Base-by-base conservation (phyloP, 1,140 invertebrate genomes). In the Sinonovacula constricta region DNA sequence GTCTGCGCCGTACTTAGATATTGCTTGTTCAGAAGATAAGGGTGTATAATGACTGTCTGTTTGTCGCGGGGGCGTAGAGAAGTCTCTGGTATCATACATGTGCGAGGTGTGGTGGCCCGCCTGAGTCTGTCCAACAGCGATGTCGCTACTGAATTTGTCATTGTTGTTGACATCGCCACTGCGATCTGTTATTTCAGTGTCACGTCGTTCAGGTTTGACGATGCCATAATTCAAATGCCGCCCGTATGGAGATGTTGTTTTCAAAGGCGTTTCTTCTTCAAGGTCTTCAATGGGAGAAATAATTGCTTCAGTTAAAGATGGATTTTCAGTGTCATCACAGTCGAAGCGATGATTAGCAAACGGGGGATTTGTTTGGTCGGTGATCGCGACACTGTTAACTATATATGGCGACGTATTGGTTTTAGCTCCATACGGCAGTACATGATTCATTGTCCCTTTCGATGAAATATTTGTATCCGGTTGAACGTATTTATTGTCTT, bases 261-360 rank as follows among this genome's bases (percentile, higher is more conserved):
- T 45, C 39, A 45, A 18, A 45, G 39, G 28, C 10, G 24, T 53
- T 14, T 76, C 72, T 18, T 76, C 72, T 14, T 76, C 72, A 3
- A 26, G 49, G 26, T 76, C 72, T 49, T 76, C 72, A 56, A 76
- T 76, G 15, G 72, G 72, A 26, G 72, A 76, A 33, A 76, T 76
- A 31, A 76, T 56, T 28, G 72, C 65, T 28, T 76, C 72, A 30
- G 72, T 59, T 2, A 74, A 28, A 5, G 71, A 60, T 24, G 31
- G 22, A 34, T 65, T 74, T 24, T 63, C 53, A 14, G 53, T 53
- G 5, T 68, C 66, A 30, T 54, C 30, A 68, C 66, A 54, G 51
- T 68, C 66, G 33, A 68, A n/a, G n/a, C n/a, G n/a, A n/a, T n/a
- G n/a, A n/a, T n/a, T n/a, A n/a, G n/a, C n/a, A n/a, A n/a, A n/a